These are phyloP conservation scores for Plebejus argus DNA, from an alignment of 2,888 invertebrate genomes.

Conservation along the genomic window DNA sequence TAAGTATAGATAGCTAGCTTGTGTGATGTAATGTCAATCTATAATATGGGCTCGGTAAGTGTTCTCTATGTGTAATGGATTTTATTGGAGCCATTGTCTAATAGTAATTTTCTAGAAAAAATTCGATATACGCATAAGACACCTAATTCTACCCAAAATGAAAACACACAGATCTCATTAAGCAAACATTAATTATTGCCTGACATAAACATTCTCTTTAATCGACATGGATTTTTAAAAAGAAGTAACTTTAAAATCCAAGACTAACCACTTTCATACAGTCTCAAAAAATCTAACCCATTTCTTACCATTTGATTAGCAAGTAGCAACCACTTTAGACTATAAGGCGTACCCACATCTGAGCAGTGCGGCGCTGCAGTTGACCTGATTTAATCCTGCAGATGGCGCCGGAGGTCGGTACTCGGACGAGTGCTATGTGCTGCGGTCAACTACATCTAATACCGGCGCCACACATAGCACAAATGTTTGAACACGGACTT, in stretches of 20 bases:
- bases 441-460: conserved; percentile 5
- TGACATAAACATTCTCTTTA: background rate
- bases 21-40: background rate
- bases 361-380: conserved; percentile 1
- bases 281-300: background rate
- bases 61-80: background rate
- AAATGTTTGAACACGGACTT: too few species aligned
- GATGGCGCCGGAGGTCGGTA: conserved; percentile 11
- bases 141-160: too few species aligned
- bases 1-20: background rate
- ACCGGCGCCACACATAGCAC: too few species aligned
- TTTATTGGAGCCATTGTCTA: background rate
- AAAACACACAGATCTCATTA: too few species aligned
- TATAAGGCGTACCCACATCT: background rate
- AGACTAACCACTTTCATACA: background rate
- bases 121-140: too few species aligned
- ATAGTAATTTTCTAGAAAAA: too few species aligned
- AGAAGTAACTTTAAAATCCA: background rate
- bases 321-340: background rate
- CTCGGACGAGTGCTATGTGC: background rate
- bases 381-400: conserved; percentile 19
- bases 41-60: background rate
- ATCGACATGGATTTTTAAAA: background rate
- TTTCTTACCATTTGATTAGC: background rate
- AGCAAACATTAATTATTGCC: too few species aligned